Conservation (phyloP, 2,888 invertebrate genomes). For the Pammene fasciana region DNA sequence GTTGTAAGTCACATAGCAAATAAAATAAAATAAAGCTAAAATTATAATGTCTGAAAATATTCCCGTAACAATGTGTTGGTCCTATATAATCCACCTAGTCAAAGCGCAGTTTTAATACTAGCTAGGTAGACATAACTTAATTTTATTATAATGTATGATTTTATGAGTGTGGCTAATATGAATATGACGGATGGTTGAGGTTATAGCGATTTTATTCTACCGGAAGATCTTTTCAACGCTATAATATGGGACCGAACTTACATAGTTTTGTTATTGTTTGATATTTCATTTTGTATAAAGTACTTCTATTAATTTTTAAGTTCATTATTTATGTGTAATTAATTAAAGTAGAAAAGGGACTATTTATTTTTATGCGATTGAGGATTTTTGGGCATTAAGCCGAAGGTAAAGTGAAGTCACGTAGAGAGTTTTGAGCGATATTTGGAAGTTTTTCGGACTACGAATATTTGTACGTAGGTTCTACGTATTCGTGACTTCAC, state of each 20-base stretch:
- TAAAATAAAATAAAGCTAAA: constrained; percentile 17
- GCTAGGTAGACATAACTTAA: constrained; percentile 67
- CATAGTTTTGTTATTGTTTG: constrained; percentile 55
- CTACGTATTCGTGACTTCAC: constrained; percentile 55
- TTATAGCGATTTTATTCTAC: constrained; percentile 55
- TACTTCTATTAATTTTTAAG: constrained; percentile 66
- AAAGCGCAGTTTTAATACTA: constrained; percentile 75
- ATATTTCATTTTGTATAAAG: constrained; percentile 75
- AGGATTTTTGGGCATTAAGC: constrained; percentile 64
- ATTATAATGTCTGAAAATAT: constrained; percentile 35
- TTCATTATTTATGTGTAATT: constrained; percentile 78
- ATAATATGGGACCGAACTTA: constrained; percentile 61
- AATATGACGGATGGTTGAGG: constrained; percentile 72
- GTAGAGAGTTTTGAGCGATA: constrained; percentile 41
- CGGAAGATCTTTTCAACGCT: constrained; percentile 45
- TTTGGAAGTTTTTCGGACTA: constrained; percentile 44
- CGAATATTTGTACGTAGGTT: constrained; percentile 45
- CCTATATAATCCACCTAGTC: constrained; percentile 76
- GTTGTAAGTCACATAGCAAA: constrained; percentile 26
- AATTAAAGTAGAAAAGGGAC: constrained; percentile 70
- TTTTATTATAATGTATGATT: constrained; percentile 61
- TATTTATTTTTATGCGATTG: constrained; percentile 74
- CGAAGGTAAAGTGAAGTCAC: constrained; percentile 65
- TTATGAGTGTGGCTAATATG: constrained; percentile 68
- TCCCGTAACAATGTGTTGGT: constrained; percentile 48